phyloP scores from a whole-genome alignment of 2,797 vertebrate genomes.

The Coccyzus lansbergi region DNA sequence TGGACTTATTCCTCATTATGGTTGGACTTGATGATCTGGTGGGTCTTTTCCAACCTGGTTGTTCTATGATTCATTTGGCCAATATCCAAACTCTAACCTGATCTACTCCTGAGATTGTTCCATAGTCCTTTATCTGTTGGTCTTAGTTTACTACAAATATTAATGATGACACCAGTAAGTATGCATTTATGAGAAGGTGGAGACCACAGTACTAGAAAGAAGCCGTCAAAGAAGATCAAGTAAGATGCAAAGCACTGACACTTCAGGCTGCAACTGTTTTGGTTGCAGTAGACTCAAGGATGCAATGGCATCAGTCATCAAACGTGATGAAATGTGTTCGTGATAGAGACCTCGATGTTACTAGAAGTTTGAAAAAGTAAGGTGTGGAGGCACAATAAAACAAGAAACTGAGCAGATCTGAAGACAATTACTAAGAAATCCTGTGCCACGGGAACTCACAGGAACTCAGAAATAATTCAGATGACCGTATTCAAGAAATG shows the following conservation, averaged over 20 bases:
- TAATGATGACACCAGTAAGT: background rate
- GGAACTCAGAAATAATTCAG: background rate
- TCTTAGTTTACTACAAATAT: background rate
- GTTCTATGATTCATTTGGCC: no score
- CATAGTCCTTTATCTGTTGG: background rate
- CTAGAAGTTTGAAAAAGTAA: background rate
- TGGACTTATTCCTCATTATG: background rate
- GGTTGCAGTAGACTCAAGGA: background rate
- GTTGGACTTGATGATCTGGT: no score
- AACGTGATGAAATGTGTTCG: background rate
- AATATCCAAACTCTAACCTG: background rate
- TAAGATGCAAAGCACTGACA: background rate
- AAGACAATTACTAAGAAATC: background rate
- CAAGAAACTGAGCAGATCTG: background rate
- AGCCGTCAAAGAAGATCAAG: background rate
- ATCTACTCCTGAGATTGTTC: background rate
- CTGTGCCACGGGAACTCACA: accelerated
- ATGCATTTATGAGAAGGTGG: background rate
- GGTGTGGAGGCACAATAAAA: background rate
- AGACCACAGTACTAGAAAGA: background rate
- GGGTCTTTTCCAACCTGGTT: no score
- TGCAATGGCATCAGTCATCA: background rate
- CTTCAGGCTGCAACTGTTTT: background rate
- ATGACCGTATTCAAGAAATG: background rate
- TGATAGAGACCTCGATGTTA: background rate